Evolutionary conservation across 1,140 invertebrate genomes (phyloP).

Genomic region (Rhopalosiphum maidis): DNA sequence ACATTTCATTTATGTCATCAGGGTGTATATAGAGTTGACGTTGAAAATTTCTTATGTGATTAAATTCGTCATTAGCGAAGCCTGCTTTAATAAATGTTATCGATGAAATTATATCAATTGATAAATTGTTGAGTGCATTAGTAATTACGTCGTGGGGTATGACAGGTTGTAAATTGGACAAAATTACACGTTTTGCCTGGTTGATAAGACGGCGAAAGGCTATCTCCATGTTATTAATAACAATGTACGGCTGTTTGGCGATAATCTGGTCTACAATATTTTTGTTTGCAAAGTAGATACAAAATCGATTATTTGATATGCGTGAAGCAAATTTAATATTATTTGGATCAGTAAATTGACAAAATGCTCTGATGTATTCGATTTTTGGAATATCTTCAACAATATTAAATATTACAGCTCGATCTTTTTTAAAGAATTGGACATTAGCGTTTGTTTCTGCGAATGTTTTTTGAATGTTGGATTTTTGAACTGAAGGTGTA

Average conservation of each 20-base stretch:
- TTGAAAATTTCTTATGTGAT: no score
- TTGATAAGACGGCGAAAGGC: background rate
- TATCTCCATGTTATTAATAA: no score
- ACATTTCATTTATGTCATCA: no score
- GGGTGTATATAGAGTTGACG: no score
- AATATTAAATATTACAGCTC: background rate
- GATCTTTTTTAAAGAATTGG: background rate
- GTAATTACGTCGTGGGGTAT: conserved; percentile 28
- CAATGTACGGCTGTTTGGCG: no score
- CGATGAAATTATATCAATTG: background rate
- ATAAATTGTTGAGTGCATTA: background rate
- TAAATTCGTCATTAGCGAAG: background rate
- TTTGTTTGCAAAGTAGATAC: background rate
- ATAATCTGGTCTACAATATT: background rate
- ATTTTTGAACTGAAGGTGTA: no score
- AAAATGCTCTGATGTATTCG: background rate
- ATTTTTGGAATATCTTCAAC: background rate
- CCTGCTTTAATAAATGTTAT: background rate
- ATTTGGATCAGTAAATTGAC: background rate
- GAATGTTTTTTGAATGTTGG: background rate
- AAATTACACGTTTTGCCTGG: background rate
- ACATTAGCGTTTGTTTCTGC: background rate
- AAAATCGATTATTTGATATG: conserved; percentile 18
- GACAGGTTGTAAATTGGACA: background rate
- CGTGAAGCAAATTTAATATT: conserved; percentile 3